Base-by-base conservation (phyloP, 2,888 invertebrate genomes). In the Phengaris alcon region DNA sequence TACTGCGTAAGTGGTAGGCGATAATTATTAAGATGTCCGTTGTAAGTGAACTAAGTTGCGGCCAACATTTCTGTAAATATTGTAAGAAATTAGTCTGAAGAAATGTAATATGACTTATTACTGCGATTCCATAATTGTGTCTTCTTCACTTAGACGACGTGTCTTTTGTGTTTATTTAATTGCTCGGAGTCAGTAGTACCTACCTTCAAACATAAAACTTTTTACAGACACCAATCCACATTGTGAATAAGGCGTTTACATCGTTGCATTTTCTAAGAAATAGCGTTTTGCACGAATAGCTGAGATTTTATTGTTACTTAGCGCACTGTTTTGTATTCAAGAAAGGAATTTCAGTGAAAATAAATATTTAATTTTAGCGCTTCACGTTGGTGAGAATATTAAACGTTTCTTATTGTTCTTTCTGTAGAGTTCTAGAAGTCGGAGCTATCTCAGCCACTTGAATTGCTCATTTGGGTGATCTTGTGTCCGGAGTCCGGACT, bases 251-350 rank as follows among this genome's bases (percentile, higher is more conserved):
- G 44, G 44, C 64, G 35, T 44, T 64, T 35, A 64, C 64, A 64
- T 64, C 64, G 64, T 64, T 64, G 64, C 64, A 64, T 64, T 64
- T 64, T 64, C 64, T 64, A 15, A 64, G 64, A 64, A 64, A 44
- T 9, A 12, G 64, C 12, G 64, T 64, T 64, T 64, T 64, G 64
- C 64, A 35, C 35, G 69, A 69, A 46, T 69, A 48, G 69, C 15
- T n/a, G 48, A 69, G 69, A 69, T 69, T 69, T 69, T 69, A 69
- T 69, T 48, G 48, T 69, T 48, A 69, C 69, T 69, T 69, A 69
- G 69, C 46, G 69, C 46, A 48, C 69, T 69, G 69, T 48, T 69
- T 48, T 69, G 69, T 69, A 69, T 69, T 69, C 69, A 69, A 69
- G 69, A 69, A 48, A 69, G 48, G 69, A 48, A 48, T 48, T 68